Percentiles rank a stretch among this genome's conserved stretches.
These are phyloP conservation scores for Goniozus legneri DNA, from an alignment of 1,140 invertebrate species.

Conservation along the genomic window DNA sequence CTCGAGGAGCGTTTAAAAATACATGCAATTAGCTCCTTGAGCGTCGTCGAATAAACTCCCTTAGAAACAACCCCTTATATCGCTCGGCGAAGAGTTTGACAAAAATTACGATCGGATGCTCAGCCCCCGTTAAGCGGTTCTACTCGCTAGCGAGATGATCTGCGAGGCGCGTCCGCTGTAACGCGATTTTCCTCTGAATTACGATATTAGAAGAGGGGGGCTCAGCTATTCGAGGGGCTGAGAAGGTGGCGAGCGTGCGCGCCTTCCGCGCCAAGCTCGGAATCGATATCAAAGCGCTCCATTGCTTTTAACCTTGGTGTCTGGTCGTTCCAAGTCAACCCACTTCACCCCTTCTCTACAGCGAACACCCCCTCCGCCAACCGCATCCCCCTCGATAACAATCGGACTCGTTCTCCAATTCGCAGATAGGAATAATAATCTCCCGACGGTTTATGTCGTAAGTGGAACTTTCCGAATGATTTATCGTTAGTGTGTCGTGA, in stretches of 20 bases:
- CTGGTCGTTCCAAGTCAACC: constrained; percentile 26
- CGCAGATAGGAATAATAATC: constrained; percentile 24
- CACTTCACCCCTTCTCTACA: too few species aligned
- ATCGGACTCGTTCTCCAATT: constrained; percentile 17
- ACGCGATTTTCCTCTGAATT: constrained; percentile 33
- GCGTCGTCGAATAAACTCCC: neutral
- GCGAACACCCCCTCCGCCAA: too few species aligned
- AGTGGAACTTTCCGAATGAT: neutral
- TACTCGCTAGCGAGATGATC: constrained; percentile 32
- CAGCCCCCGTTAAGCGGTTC: too few species aligned
- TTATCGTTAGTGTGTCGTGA: constrained; percentile 3
- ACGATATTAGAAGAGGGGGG: constrained; percentile 11
- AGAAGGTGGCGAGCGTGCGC: too few species aligned
- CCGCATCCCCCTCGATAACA: constrained; percentile 19
- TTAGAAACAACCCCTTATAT: neutral
- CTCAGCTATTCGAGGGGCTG: too few species aligned
- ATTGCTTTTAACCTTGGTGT: constrained; percentile 28
- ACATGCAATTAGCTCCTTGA: constrained; percentile 37
- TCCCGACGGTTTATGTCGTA: neutral
- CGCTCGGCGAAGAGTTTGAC: too few species aligned
- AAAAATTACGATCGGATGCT: too few species aligned
- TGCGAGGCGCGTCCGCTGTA: constrained; percentile 24
- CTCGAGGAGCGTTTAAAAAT: constrained; percentile 40
- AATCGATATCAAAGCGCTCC: constrained; percentile 8
- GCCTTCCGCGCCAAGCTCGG: too few species aligned